Conservation (phyloP, 2,113 vertebrate species). For the Syngnathus scovelli region DNA sequence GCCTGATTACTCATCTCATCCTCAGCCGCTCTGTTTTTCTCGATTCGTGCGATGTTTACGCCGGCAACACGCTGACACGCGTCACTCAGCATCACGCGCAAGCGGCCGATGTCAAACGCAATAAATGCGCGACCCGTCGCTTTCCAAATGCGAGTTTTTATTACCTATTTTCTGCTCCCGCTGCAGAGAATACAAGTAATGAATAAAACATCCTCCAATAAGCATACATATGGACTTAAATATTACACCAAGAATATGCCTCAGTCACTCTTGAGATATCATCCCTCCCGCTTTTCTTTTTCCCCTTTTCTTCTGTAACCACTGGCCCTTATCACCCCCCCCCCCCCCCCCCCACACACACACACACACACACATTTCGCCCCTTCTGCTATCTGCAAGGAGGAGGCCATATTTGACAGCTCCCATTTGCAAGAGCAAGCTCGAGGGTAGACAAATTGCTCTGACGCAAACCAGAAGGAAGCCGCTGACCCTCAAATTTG, state of each 20-base stretch:
- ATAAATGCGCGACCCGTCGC: slow-evolving; percentile 43
- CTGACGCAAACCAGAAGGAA: slow-evolving; percentile 49
- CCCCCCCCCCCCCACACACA: slow-evolving; percentile 15
- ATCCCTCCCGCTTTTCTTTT: neutral
- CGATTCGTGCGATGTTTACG: slow-evolving; percentile 14
- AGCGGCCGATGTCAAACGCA: slow-evolving; percentile 26
- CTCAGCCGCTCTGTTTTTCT: neutral
- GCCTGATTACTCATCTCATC: neutral
- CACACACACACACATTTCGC: slow-evolving; percentile 22
- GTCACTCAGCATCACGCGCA: slow-evolving; percentile 4
- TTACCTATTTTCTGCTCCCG: slow-evolving; percentile 34
- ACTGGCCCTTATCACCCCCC: slow-evolving; percentile 45
- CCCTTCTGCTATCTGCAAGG: slow-evolving; percentile 22
- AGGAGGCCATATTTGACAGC: slow-evolving; percentile 34
- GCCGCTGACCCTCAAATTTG: slow-evolving; percentile 37
- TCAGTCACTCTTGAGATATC: slow-evolving; percentile 52
- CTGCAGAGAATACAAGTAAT: slow-evolving; percentile 33
- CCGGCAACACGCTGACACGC: neutral
- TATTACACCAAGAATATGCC: slow-evolving; percentile 49
- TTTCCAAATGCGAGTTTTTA: slow-evolving; percentile 38
- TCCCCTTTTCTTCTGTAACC: slow-evolving; percentile 50
- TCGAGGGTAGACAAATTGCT: slow-evolving; percentile 32
- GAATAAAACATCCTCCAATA: slow-evolving; percentile 64
- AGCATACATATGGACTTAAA: slow-evolving; percentile 62
- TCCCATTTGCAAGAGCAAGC: slow-evolving; percentile 31